These are phyloP conservation scores for Gobio occitaniae DNA, from an alignment of 2,797 vertebrate genomes.

Conservation along the genomic window DNA sequence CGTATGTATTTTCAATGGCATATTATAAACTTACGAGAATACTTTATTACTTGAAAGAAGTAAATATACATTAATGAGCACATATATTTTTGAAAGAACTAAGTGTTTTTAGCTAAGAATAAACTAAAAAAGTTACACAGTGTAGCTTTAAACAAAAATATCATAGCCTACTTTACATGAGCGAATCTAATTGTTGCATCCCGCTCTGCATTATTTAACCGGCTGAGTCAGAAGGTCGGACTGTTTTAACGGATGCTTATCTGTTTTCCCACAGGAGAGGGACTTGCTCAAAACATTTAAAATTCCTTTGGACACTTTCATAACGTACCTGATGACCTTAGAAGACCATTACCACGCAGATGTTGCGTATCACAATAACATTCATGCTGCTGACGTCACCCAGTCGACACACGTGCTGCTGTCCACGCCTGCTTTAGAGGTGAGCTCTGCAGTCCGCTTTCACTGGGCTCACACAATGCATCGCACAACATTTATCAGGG, in stretches of 20 bases:
- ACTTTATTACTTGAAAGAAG: too few species aligned
- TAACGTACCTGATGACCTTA: slow-evolving; percentile 89
- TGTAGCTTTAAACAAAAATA: background rate
- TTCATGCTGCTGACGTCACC: slow-evolving; percentile 88
- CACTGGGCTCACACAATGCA: background rate
- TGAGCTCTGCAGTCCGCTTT: slow-evolving; percentile 56
- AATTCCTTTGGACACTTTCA: slow-evolving; percentile 87
- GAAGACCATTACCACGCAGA: slow-evolving; percentile 90
- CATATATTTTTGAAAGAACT: too few species aligned
- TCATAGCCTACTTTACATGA: background rate
- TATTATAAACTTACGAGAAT: too few species aligned
- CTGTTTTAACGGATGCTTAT: background rate
- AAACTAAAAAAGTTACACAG: too few species aligned
- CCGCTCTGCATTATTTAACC: background rate
- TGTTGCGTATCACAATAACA: slow-evolving; percentile 89
- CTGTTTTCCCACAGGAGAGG: slow-evolving; percentile 76
- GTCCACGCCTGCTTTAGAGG: slow-evolving; percentile 87
- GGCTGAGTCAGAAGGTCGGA: background rate
- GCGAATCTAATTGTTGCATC: too few species aligned
- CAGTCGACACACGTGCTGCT: slow-evolving; percentile 88
- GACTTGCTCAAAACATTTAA: slow-evolving; percentile 90
- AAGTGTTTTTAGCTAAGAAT: too few species aligned
- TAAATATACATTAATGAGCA: too few species aligned
- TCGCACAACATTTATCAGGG: background rate
- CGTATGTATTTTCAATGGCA: too few species aligned